These are phyloP conservation scores for Zeugodacus cucurbitae DNA, from an alignment of 1,140 invertebrate genomes.

Conservation along the genomic window DNA sequence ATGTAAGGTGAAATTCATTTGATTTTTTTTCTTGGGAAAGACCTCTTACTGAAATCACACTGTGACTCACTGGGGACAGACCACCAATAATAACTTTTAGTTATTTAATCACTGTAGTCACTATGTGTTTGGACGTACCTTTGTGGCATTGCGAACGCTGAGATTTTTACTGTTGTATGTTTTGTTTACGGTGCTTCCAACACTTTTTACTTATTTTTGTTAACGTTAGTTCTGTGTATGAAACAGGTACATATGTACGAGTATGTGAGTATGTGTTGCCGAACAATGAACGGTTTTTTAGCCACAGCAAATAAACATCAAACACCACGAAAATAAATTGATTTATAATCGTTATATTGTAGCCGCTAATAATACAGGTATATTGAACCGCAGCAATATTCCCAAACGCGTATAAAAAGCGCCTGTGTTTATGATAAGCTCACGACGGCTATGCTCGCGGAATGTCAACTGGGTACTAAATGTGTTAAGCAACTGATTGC, in stretches of 20 bases:
- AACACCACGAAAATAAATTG: not conserved
- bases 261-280: not conserved
- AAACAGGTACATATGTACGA: no score
- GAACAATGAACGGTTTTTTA: not conserved
- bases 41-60: not conserved
- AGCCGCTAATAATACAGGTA: not conserved
- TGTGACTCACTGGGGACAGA: not conserved
- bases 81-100: not conserved
- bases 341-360: not conserved
- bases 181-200: not conserved
- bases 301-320: not conserved
- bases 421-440: not conserved
- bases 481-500: not conserved
- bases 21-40: not conserved
- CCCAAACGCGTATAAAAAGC: not conserved
- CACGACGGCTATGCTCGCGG: not conserved
- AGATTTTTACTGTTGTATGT: not conserved
- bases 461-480: not conserved
- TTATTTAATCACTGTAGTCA: not conserved
- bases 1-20: not conserved
- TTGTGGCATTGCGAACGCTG: not conserved
- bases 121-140: not conserved
- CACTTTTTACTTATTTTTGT: not conserved
- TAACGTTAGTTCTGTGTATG: not conserved
- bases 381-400: not conserved